These are phyloP conservation scores for Pangasius krempfi DNA, from an alignment of 2,797 vertebrate genomes.

Conservation along the genomic window DNA sequence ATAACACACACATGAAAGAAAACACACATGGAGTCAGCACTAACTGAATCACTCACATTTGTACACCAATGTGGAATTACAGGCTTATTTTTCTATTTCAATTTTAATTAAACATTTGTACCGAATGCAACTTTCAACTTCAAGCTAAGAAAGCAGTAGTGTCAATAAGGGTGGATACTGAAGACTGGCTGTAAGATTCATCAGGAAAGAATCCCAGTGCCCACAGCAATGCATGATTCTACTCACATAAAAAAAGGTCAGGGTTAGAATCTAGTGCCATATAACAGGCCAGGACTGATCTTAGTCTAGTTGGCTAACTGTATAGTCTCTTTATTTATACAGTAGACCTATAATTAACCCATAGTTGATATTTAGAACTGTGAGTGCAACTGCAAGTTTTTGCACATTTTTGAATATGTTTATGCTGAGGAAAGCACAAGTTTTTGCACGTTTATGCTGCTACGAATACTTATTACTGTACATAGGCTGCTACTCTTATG, in stretches of 20 bases:
- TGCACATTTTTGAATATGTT: too few species aligned
- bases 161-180: background rate
- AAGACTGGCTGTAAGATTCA: conserved; percentile 11
- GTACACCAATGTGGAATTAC: background rate
- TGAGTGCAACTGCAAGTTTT: too few species aligned
- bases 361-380: background rate
- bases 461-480: too few species aligned
- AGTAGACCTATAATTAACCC: background rate
- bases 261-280: background rate
- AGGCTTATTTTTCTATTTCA: background rate
- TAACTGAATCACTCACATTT: background rate
- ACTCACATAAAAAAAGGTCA: background rate
- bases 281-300: background rate
- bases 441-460: too few species aligned
- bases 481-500: too few species aligned
- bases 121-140: background rate
- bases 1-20: background rate
- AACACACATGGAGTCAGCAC: background rate
- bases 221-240: background rate
- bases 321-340: background rate
- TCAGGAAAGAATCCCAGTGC: conserved; percentile 10
- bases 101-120: background rate
- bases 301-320: background rate
- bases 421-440: too few species aligned
- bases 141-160: background rate